These are phyloP conservation scores for Pseudocheirus occidentalis DNA, from an alignment of 2,797 vertebrate species.

Conservation along the genomic window DNA sequence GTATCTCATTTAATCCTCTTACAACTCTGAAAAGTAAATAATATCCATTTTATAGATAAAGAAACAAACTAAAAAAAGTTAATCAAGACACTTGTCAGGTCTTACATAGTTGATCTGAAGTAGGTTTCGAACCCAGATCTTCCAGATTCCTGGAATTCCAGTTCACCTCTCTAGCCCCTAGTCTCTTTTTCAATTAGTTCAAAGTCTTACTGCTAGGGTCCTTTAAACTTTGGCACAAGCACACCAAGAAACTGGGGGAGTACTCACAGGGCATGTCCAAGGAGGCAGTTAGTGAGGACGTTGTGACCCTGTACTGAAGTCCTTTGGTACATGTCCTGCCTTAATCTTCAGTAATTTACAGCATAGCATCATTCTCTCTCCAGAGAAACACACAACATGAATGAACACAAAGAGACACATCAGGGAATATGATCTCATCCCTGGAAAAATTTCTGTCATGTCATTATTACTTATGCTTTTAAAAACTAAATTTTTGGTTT, in stretches of 20 bases:
- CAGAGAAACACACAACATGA: neutral
- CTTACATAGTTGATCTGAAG: neutral
- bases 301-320: neutral
- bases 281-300: neutral
- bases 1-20: neutral
- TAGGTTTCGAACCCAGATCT: neutral
- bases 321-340: neutral
- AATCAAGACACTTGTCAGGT: neutral
- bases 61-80: neutral
- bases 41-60: neutral
- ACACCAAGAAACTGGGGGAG: neutral
- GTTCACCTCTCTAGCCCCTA: neutral
- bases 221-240: neutral
- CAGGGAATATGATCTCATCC: neutral
- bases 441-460: neutral
- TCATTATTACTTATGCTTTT: neutral
- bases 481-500: neutral
- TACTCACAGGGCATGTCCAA: neutral
- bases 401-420: neutral
- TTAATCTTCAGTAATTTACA: neutral
- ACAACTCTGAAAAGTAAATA: neutral
- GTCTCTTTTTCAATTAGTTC: neutral
- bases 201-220: no score
- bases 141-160: neutral
- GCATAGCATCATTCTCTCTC: neutral